phyloP scores from a whole-genome alignment of 2,113 vertebrate genomes.

The Damaliscus lunatus region DNA sequence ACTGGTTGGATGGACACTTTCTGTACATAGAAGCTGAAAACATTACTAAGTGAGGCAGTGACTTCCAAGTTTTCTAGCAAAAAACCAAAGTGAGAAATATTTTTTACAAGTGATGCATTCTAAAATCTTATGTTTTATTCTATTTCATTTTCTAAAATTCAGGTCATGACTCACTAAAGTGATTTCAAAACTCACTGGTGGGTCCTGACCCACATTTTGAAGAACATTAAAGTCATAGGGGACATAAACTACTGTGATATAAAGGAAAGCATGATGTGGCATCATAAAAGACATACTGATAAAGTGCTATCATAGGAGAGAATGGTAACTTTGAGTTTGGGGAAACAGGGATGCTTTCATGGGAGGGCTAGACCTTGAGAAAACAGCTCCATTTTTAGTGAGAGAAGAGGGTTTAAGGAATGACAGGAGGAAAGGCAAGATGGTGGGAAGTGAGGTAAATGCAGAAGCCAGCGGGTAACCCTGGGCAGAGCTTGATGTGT shows the following conservation, averaged over 20 bases:
- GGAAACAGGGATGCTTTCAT: not conserved
- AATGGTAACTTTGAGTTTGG: not conserved
- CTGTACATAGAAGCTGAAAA: not conserved
- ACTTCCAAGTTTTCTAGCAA: not conserved
- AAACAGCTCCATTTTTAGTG: not conserved
- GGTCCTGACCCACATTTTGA: conserved; percentile 40
- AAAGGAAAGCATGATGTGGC: not conserved
- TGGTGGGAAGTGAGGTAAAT: not conserved
- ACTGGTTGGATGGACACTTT: not conserved
- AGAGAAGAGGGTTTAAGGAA: not conserved
- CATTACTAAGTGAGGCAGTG: not conserved
- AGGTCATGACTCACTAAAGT: conserved; percentile 47
- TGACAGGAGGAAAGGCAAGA: not conserved
- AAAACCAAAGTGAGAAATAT: conserved; percentile 2
- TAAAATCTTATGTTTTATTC: not conserved
- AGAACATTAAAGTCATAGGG: not conserved
- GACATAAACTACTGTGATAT: not conserved
- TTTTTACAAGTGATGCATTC: not conserved
- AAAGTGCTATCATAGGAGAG: not conserved
- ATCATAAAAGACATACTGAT: not conserved
- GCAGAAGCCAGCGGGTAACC: not conserved
- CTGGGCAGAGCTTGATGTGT: not conserved
- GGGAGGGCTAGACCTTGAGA: not conserved
- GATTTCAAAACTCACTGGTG: conserved; percentile 43
- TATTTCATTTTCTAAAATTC: conserved; percentile 44